Conservation (phyloP, 1,140 invertebrate genomes). For the Conus ventricosus region DNA sequence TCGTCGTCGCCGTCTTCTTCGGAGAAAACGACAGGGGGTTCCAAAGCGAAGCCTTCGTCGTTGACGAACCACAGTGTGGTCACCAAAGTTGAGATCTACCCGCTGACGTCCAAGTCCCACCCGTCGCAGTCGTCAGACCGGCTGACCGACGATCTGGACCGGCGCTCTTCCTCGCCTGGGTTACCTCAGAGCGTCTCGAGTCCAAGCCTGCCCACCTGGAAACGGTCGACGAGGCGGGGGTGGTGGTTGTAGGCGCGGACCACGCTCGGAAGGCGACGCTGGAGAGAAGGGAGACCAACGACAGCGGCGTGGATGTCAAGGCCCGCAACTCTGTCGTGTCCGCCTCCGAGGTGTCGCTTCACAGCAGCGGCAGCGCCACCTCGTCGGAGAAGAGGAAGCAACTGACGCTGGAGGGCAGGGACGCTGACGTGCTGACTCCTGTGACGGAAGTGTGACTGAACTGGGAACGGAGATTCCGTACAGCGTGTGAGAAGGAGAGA, state of each 20-base stretch:
- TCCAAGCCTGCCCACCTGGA: not conserved
- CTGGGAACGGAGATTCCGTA: too few relatives aligned
- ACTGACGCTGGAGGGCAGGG: not conserved
- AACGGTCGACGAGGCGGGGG: not conserved
- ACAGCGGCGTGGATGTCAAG: constrained; percentile 1
- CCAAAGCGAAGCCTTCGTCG: not conserved
- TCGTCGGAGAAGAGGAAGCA: not conserved
- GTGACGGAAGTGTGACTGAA: constrained; percentile 11
- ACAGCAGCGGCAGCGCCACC: not conserved
- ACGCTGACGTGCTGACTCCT: not conserved
- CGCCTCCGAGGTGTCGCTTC: constrained; percentile 11
- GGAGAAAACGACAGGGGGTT: not conserved
- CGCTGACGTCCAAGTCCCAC: too few relatives aligned
- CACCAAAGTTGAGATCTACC: not conserved
- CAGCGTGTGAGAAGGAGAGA: too few relatives aligned
- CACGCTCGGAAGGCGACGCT: not conserved
- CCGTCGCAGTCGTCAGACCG: not conserved
- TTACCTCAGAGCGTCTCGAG: not conserved
- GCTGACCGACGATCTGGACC: too few relatives aligned
- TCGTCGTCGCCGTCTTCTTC: not conserved
- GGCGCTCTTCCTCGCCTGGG: too few relatives aligned
- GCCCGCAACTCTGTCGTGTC: constrained; percentile 20
- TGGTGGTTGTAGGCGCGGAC: too few relatives aligned
- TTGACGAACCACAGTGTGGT: not conserved
- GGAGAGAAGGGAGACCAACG: not conserved